These are phyloP conservation scores for Dasysyrphus albostriatus DNA, from an alignment of 2,888 invertebrate genomes.

Conservation along the genomic window DNA sequence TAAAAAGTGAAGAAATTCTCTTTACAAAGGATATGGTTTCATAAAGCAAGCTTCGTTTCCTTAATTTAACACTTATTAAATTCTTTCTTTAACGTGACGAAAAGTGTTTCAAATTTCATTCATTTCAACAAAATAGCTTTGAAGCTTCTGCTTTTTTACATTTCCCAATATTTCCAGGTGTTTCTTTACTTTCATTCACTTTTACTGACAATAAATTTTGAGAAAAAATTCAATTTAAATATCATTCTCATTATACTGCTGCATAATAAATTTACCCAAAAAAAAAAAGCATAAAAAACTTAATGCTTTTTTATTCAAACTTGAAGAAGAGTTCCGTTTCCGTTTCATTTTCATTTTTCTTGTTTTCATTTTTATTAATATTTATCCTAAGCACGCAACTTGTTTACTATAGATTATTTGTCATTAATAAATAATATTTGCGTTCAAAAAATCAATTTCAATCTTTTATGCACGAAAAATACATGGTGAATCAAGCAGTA, in stretches of 20 bases:
- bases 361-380: slow-evolving; percentile 15
- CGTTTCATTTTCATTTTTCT: not conserved
- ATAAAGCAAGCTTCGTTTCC: not conserved
- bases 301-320: not conserved
- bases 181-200: no score
- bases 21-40: not conserved
- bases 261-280: not conserved
- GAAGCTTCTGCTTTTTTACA: not conserved
- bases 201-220: not conserved
- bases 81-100: not conserved
- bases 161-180: no score
- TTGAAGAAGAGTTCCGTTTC: not conserved
- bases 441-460: slow-evolving; percentile 48
- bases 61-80: not conserved
- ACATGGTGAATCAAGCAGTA: not conserved
- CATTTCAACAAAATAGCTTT: not conserved
- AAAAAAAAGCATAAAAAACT: not conserved
- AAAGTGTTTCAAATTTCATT: not conserved
- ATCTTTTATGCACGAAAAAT: slow-evolving; percentile 29
- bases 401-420: not conserved
- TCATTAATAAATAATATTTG: not conserved
- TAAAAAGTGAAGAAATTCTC: not conserved
- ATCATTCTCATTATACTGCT: not conserved
- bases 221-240: not conserved
- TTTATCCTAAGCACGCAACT: slow-evolving; percentile 43